Evolutionary conservation across 2,888 invertebrate species (phyloP), one percentile per base, ranked within the genome.

Genomic region (Athripsodes cinereus): DNA sequence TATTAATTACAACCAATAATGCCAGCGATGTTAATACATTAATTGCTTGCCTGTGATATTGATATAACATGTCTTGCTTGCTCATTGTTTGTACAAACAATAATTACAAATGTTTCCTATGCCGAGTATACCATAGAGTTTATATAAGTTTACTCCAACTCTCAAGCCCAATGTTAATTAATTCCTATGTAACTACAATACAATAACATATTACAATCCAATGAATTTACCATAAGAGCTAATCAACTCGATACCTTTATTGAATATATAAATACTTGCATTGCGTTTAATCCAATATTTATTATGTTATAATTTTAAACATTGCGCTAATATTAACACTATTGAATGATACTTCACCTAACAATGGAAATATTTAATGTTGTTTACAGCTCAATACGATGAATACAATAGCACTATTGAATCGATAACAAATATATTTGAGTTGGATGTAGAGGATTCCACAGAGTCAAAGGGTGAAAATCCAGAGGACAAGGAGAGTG

Each of bases 331-430:
- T 26, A 3, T 26, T 26, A 6, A 26, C 10, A 26, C 3, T 26
- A 26, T 26, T 26, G 3, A 26, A 26, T 26, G 10, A 26, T 26
- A 26, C 26, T 26, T 26, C 16, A n/a, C 40, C 16, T 40, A 40
- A 40, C 40, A 40, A 40, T 40, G 40, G 3, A 13, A 3, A 40
- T 44, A 50, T 53, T 50, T 57, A 22, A 22, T 61, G 26, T 57
- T 63, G 16, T 57, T 63, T 59, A 26, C 62, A 63, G 62, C 61
- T 46, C 60, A 63, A 59, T 61, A 57, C 22, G 53, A 59, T 16
- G 62, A 59, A 40, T 59, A 55, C 47, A 56, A 59, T 60, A 57
- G 51, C 49, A 61, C 62, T n/a, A 55, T 58, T 49, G 54, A 57
- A 40, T 52, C 54, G 13, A 59, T 63, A 20, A 54, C 53, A 40